These are phyloP conservation scores for Sebastes melanostomus DNA, from an alignment of 2,797 vertebrate species.

Conservation along the genomic window DNA sequence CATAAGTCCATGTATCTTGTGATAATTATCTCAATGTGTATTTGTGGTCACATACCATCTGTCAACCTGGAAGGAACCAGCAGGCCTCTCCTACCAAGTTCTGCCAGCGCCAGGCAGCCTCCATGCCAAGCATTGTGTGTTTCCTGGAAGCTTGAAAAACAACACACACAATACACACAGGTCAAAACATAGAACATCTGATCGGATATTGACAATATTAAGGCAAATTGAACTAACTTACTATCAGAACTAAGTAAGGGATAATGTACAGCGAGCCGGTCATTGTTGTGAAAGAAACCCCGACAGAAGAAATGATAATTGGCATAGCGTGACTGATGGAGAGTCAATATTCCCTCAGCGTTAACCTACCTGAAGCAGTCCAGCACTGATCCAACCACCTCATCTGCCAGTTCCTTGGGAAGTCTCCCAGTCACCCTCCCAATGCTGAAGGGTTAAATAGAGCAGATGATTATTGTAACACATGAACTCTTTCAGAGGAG, in stretches of 20 bases:
- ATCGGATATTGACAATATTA: too few relatives aligned
- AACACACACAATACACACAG: constrained; percentile 19
- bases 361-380: constrained; percentile 91
- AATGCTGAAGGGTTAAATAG: constrained; percentile 79
- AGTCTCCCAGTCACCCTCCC: constrained; percentile 95
- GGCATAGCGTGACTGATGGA: not conserved
- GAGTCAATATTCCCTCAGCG: not conserved
- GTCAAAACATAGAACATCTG: constrained; percentile 13
- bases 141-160: constrained; percentile 89
- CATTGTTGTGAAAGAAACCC: too few relatives aligned
- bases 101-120: constrained; percentile 94
- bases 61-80: constrained; percentile 90
- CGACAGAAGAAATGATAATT: not conserved
- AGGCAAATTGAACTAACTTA: too few relatives aligned
- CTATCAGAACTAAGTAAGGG: too few relatives aligned
- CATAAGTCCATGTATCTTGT: not conserved
- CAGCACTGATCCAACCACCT: constrained; percentile 94
- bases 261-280: too few relatives aligned
- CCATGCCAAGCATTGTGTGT: constrained; percentile 96
- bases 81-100: constrained; percentile 93
- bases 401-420: constrained; percentile 93
- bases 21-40: not conserved
- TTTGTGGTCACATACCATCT: constrained; percentile 83
- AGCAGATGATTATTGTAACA: not conserved
- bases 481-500: not conserved